phyloP scores from a whole-genome alignment of 2,888 invertebrate species.

The Metopia argyrocephala region DNA sequence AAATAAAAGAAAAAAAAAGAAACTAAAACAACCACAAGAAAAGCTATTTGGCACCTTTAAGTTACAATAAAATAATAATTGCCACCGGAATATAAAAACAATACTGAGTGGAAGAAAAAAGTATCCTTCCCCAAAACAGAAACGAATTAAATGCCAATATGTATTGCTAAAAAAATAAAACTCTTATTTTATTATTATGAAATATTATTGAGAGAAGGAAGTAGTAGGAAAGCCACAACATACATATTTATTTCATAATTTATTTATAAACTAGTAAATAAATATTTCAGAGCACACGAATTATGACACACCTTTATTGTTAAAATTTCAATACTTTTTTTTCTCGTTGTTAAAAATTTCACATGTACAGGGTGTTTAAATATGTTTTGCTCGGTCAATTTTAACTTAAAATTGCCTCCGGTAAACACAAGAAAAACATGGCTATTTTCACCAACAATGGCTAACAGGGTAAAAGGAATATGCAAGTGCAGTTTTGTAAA shows the following conservation, averaged over 20 bases:
- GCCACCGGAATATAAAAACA: slow-evolving; percentile 8
- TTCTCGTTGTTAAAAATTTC: neutral
- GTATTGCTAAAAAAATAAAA: too few relatives aligned
- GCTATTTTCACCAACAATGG: neutral
- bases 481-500: slow-evolving; percentile 3
- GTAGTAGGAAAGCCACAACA: neutral
- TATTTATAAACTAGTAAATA: neutral
- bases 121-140: neutral
- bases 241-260: slow-evolving; percentile 10
- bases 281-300: neutral
- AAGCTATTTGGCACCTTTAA: slow-evolving; percentile 59
- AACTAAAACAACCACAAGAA: slow-evolving; percentile 55
- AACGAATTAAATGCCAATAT: slow-evolving; percentile 51
- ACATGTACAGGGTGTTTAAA: neutral
- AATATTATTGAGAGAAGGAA: neutral
- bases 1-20: slow-evolving; percentile 6
- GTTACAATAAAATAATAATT: slow-evolving; percentile 42
- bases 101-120: neutral
- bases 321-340: neutral
- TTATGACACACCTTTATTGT: slow-evolving; percentile 13
- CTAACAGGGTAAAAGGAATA: neutral
- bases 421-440: neutral
- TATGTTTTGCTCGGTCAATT: slow-evolving; percentile 31
- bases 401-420: slow-evolving; percentile 43
- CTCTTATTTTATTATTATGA: slow-evolving; percentile 22